These are phyloP conservation scores for Lophius piscatorius DNA, from an alignment of 2,113 vertebrate species.

Conservation along the genomic window DNA sequence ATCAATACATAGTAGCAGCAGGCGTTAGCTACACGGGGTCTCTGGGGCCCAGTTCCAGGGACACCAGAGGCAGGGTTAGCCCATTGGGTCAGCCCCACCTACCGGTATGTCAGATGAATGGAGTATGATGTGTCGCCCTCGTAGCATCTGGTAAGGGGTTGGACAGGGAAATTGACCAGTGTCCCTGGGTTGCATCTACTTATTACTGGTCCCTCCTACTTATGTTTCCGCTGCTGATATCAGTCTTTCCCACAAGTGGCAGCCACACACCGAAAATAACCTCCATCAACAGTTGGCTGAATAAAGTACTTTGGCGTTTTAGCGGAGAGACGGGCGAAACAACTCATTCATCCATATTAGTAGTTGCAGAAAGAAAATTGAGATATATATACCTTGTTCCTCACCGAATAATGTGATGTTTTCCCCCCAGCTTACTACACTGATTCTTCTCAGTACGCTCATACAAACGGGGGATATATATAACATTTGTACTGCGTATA, in stretches of 20 bases:
- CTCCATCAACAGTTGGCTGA: neutral
- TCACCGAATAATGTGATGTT: no score
- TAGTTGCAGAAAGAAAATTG: neutral
- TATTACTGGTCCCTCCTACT: slow-evolving; percentile 54
- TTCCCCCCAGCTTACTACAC: no score
- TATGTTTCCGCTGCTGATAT: slow-evolving; percentile 18
- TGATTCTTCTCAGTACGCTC: no score
- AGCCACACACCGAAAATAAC: slow-evolving; percentile 11
- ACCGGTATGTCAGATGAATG: slow-evolving; percentile 67
- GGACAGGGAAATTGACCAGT: slow-evolving; percentile 63
- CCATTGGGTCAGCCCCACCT: slow-evolving; percentile 78
- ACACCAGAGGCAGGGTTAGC: slow-evolving; percentile 68
- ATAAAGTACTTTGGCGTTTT: neutral
- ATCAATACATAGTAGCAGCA: slow-evolving; percentile 50
- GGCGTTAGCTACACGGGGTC: slow-evolving; percentile 77
- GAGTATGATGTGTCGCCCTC: slow-evolving; percentile 65
- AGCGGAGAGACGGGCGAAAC: neutral
- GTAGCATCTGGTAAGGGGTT: slow-evolving; percentile 57
- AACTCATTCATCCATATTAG: no score
- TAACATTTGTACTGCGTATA: no score
- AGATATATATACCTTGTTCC: neutral
- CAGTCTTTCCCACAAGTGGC: slow-evolving; percentile 30
- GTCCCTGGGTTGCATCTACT: slow-evolving; percentile 34
- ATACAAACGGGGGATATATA: no score
- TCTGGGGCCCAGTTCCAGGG: slow-evolving; percentile 77